Conservation (phyloP, 2,113 vertebrate species). For the Ploceus nigricollis region DNA sequence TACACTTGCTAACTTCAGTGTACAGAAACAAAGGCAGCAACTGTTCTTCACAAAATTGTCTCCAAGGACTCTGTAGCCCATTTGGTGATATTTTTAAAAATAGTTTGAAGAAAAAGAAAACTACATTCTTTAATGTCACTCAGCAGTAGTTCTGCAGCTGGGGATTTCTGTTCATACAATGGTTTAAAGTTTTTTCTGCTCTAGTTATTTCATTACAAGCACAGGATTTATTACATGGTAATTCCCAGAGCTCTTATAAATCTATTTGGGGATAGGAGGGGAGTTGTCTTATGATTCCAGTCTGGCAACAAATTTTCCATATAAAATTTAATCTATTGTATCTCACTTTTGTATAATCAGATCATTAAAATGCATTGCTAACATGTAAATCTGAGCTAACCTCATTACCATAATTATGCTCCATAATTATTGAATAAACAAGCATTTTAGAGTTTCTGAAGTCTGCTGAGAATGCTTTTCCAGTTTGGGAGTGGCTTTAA, state of each 20-base stretch:
- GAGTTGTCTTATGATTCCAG: conserved; percentile 38
- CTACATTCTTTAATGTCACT: conserved; percentile 48
- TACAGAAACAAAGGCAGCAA: conserved; percentile 39
- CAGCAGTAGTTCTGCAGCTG: conserved; percentile 25
- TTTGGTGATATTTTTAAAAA: conserved; percentile 44
- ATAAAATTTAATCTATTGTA: conserved; percentile 65
- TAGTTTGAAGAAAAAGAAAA: not conserved
- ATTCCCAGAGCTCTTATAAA: conserved; percentile 63
- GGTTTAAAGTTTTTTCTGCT: conserved; percentile 59
- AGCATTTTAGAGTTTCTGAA: conserved; percentile 54
- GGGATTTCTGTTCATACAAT: conserved; percentile 50
- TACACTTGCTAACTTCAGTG: conserved; percentile 10
- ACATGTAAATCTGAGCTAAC: conserved; percentile 70
- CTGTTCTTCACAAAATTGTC: conserved; percentile 27
- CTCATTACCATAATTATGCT: conserved; percentile 70
- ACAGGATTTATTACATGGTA: conserved; percentile 60
- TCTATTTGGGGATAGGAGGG: not conserved
- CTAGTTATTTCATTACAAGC: conserved; percentile 58
- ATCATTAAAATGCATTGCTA: conserved; percentile 77
- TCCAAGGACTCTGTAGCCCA: conserved; percentile 6
- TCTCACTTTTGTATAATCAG: conserved; percentile 69
- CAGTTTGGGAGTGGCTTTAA: conserved; percentile 36
- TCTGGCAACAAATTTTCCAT: conserved; percentile 53
- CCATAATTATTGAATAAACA: conserved; percentile 71
- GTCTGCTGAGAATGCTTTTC: conserved; percentile 50